phyloP scores from a whole-genome alignment of 2,113 vertebrate species.

The Labeo catla region DNA sequence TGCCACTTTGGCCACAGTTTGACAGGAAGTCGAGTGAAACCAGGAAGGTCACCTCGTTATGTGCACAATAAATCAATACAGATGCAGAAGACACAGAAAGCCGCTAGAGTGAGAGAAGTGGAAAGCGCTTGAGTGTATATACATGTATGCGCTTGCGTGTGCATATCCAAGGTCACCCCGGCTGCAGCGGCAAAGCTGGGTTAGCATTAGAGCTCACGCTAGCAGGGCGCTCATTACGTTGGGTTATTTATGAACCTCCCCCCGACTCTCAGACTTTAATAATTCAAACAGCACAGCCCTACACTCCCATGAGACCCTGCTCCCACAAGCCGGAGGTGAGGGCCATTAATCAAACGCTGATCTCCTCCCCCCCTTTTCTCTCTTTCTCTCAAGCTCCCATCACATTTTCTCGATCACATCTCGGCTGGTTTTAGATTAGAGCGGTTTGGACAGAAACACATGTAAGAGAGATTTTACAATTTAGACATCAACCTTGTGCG shows the following conservation, averaged over 20 bases:
- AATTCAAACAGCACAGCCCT: slow-evolving; percentile 73
- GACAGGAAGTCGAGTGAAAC: slow-evolving; percentile 30
- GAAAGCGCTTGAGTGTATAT: background rate
- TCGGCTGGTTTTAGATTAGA: slow-evolving; percentile 27
- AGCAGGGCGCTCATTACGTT: slow-evolving; percentile 73
- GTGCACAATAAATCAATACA: slow-evolving; percentile 46
- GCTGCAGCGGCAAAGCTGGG: slow-evolving; percentile 13
- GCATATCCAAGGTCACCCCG: slow-evolving; percentile 49
- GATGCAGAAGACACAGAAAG: slow-evolving; percentile 16
- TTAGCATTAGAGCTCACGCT: slow-evolving; percentile 42
- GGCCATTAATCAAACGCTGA: slow-evolving; percentile 73
- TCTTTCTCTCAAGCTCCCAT: slow-evolving; percentile 57
- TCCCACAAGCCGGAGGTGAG: slow-evolving; percentile 68
- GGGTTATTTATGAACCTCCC: slow-evolving; percentile 71
- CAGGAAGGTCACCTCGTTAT: slow-evolving; percentile 44
- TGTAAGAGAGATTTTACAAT: background rate
- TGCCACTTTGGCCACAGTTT: slow-evolving; percentile 9
- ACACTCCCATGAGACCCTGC: slow-evolving; percentile 71
- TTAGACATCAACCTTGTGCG: background rate
- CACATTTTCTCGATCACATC: slow-evolving; percentile 56
- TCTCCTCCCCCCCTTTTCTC: slow-evolving; percentile 60
- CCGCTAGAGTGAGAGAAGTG: background rate
- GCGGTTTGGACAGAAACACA: background rate
- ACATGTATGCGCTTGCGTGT: background rate
- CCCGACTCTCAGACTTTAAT: slow-evolving; percentile 71